Base-by-base conservation (phyloP, 2,888 invertebrate genomes). In the Argyresthia albistria region DNA sequence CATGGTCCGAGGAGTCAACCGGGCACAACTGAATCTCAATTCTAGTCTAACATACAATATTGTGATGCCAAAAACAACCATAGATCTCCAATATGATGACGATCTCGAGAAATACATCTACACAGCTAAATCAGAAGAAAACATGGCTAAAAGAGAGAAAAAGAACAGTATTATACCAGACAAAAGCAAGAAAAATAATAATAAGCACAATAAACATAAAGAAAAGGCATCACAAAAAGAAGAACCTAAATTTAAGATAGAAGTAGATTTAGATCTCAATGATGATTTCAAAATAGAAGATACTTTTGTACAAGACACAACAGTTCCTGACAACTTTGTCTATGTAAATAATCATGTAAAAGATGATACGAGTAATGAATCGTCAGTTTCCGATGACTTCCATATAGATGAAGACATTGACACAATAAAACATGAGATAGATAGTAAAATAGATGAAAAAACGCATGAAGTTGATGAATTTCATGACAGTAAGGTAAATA, bases 61-160 rank as follows among this genome's bases (percentile, higher is more conserved):
- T 2, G 14, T 51, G 3, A 14, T 45, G n/a, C 51, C 51, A 12
- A 50, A 50, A 42, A 51, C 51, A 11, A 35, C 45, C 8, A 2
- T 51, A 11, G 35, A 35, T 4, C 10, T 51, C 4, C 35, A 51
- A 45, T 51, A 51, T 35, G 51, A 51, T 43, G 51, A 51, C 11
- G 51, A 51, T 43, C 25, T 36, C 12, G 8, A 51, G 14, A 45
- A 15, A 15, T 51, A 51, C 14, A 45, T 43, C 11, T n/a, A 36
- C 25, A 35, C 14, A 2, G 35, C 35, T 8, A 35, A 12, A 25
- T 36, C 51, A 9, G 45, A 45, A 35, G 51, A 51, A 39, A 51
- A 45, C 36, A 14, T 51, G 7, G 10, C 9, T 15, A 35, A 6
- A 14, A 48, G 15, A 11, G 35, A 46, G 12, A 25, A 46, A 46